Conservation (phyloP, 2,113 vertebrate species). For the Pipra filicauda region DNA sequence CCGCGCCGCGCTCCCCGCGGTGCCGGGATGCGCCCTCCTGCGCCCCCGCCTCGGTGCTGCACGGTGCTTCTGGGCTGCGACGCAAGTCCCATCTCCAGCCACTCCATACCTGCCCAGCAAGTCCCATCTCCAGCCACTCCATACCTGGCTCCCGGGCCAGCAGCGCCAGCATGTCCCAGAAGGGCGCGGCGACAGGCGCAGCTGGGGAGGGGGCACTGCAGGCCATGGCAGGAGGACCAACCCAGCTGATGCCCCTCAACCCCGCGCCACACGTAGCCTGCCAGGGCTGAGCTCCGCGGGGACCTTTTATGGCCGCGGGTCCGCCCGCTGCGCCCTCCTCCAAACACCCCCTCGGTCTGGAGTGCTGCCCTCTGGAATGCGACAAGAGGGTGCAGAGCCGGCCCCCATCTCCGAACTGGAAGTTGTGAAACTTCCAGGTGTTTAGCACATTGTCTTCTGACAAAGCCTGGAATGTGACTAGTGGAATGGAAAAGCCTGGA, state of each 20-base stretch:
- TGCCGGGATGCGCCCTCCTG: accelerated
- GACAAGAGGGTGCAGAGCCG: too few species aligned
- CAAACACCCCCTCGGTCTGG: background rate
- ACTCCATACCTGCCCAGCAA: background rate
- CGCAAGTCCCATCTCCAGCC: background rate
- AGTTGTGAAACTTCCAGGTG: accelerated
- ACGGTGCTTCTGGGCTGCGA: accelerated
- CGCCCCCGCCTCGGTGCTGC: accelerated
- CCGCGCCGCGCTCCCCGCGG: accelerated
- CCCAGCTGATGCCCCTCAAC: accelerated
- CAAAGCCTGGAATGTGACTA: accelerated
- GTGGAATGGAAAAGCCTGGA: accelerated
- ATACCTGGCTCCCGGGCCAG: slow-evolving; percentile 7
- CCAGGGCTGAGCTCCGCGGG: accelerated
- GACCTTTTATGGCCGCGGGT: background rate
- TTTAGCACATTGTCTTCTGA: accelerated
- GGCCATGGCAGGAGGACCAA: accelerated
- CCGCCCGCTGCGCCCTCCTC: accelerated
- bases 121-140: background rate
- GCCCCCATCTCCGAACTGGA: accelerated
- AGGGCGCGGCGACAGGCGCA: accelerated
- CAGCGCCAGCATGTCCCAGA: slow-evolving; percentile 30
- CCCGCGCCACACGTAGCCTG: accelerated
- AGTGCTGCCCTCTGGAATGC: background rate
- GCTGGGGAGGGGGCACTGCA: accelerated